Evolutionary conservation across 2,888 invertebrate species (phyloP).

Genomic region (Napeogenes inachia): DNA sequence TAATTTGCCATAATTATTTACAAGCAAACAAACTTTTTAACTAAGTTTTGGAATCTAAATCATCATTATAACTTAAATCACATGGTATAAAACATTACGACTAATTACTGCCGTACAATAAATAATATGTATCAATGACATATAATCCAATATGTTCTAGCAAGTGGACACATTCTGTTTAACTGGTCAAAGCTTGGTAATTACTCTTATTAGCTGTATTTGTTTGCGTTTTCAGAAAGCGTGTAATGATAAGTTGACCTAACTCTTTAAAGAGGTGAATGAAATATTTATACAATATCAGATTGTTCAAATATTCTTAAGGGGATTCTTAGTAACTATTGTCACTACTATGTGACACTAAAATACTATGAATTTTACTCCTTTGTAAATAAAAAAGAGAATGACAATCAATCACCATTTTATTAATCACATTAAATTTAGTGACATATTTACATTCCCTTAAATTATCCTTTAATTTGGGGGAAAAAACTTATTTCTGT

Average conservation of each 20-base stretch:
- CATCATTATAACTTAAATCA: conserved; percentile 1
- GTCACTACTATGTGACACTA: too few relatives aligned
- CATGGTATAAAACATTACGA: conserved; percentile 14
- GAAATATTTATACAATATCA: conserved; percentile 29
- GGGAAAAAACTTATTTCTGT: too few relatives aligned
- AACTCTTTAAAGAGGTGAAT: too few relatives aligned
- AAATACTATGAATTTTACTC: too few relatives aligned
- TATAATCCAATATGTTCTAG: conserved; percentile 19
- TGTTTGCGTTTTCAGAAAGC: conserved; percentile 42
- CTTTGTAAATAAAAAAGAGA: too few relatives aligned
- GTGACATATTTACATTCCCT: too few relatives aligned
- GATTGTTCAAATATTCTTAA: neutral
- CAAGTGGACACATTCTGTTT: conserved; percentile 36
- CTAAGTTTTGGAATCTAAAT: neutral
- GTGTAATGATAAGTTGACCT: conserved; percentile 32
- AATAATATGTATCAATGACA: conserved; percentile 20
- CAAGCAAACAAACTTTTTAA: neutral
- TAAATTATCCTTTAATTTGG: neutral
- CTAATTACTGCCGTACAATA: conserved; percentile 19
- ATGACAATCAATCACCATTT: too few relatives aligned
- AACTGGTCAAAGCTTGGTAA: conserved; percentile 35
- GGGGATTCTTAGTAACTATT: too few relatives aligned
- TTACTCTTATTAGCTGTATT: conserved; percentile 53
- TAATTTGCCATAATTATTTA: neutral
- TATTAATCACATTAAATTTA: too few relatives aligned